These are phyloP conservation scores for Shinisaurus crocodilurus DNA, from an alignment of 2,113 vertebrate species.

Conservation along the genomic window DNA sequence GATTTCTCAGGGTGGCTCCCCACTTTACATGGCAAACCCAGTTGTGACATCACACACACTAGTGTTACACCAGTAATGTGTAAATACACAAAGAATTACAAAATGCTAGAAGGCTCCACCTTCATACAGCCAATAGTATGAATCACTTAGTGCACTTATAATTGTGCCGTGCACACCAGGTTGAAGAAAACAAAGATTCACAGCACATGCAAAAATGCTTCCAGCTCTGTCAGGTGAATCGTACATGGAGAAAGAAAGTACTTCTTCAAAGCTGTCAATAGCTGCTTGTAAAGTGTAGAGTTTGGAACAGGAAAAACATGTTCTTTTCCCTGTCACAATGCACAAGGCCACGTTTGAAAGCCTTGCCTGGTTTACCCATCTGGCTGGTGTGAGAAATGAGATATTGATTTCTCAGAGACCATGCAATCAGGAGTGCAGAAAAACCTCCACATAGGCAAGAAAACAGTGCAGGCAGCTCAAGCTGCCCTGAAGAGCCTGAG, in stretches of 20 bases:
- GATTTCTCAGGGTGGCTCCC: background rate
- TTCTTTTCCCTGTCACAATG: constrained; percentile 65
- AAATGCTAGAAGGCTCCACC: too few species aligned
- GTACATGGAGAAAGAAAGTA: constrained; percentile 64
- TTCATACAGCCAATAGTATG: constrained; percentile 24
- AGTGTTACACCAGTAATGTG: background rate
- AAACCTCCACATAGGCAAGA: constrained; percentile 56
- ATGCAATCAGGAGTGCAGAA: constrained; percentile 72
- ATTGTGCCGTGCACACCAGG: constrained; percentile 47
- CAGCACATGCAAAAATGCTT: constrained; percentile 45
- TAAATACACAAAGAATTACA: too few species aligned
- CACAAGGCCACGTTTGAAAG: constrained; percentile 72
- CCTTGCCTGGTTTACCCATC: constrained; percentile 70
- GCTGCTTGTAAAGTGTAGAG: constrained; percentile 68
- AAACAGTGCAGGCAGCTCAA: constrained; percentile 44
- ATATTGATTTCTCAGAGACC: constrained; percentile 80
- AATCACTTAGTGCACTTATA: constrained; percentile 55
- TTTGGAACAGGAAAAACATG: constrained; percentile 70
- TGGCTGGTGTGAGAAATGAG: constrained; percentile 82
- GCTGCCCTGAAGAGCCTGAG: constrained; percentile 58
- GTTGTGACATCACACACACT: background rate
- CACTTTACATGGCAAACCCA: background rate
- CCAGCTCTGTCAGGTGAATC: constrained; percentile 57
- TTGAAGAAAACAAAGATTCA: constrained; percentile 35
- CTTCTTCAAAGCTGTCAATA: constrained; percentile 67